Percentiles rank a stretch among this genome's conserved stretches.
These are phyloP conservation scores for Norana najaformis DNA, from an alignment of 2,888 invertebrate species.

Conservation along the genomic window DNA sequence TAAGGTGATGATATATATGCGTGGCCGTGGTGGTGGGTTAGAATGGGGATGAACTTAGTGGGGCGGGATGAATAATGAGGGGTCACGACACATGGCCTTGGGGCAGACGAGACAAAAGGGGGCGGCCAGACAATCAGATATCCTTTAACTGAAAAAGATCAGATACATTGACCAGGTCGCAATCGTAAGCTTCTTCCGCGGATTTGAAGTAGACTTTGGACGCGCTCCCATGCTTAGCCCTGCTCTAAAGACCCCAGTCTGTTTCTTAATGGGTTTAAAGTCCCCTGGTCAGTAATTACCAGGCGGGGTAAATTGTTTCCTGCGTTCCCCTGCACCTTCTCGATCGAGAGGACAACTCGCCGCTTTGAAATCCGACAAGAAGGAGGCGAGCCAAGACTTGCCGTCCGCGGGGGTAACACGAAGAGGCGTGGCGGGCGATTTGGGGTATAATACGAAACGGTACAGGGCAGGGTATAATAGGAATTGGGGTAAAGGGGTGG, in stretches of 20 bases:
- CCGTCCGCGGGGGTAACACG: no score
- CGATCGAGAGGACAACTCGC: background rate
- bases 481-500: background rate
- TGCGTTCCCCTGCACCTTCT: no score
- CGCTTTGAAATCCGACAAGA: no score
- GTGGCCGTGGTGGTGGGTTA: background rate
- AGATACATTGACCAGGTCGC: no score
- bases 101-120: background rate
- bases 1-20: background rate
- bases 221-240: background rate
- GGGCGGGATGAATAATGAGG: background rate
- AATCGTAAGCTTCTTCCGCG: background rate
- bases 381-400: no score
- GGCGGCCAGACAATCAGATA: background rate
- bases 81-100: background rate
- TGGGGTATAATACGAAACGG: background rate
- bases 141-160: background rate
- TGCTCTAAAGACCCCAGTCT: background rate
- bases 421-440: background rate
- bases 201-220: background rate
- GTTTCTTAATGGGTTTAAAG: background rate
- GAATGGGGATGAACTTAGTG: background rate
- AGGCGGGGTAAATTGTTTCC: background rate
- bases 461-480: background rate
- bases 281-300: background rate